A percentile compares a stretch with the other conserved stretches of the same genome.
These are phyloP conservation scores for Epinotia bilunana DNA, from an alignment of 2,888 invertebrate species.

Conservation along the genomic window DNA sequence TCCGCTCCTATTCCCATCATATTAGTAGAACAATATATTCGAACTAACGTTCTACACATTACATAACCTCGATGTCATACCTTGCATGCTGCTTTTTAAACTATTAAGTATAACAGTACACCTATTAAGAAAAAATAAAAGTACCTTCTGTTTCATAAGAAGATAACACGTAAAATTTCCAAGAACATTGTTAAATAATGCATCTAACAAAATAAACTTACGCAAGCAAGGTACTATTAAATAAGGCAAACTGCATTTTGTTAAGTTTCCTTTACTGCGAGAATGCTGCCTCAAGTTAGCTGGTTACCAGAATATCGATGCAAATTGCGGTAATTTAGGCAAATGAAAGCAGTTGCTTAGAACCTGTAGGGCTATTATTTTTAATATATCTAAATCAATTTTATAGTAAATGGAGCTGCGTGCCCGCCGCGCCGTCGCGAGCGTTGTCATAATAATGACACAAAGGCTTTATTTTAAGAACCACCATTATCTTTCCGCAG, in stretches of 20 bases:
- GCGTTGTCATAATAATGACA: slow-evolving; percentile 68
- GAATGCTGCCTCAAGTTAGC: background rate
- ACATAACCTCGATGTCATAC: background rate
- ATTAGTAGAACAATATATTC: slow-evolving; percentile 22
- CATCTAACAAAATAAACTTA: background rate
- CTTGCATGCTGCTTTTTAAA: slow-evolving; percentile 6
- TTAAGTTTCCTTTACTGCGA: background rate
- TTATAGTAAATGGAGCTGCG: slow-evolving; percentile 38
- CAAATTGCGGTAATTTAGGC: background rate
- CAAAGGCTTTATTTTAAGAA: slow-evolving; percentile 76
- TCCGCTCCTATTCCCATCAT: slow-evolving; percentile 30
- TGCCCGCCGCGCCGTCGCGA: slow-evolving; percentile 46
- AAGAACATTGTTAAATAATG: background rate
- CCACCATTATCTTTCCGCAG: slow-evolving; percentile 69
- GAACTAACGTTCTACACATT: slow-evolving; percentile 33
- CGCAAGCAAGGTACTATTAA: background rate
- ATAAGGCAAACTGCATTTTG: background rate
- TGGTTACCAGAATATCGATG: background rate
- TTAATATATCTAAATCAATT: slow-evolving; percentile 37
- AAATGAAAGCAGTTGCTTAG: background rate
- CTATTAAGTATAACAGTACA: background rate
- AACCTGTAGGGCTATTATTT: slow-evolving; percentile 23
- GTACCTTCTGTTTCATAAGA: too few species aligned
- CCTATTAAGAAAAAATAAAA: too few species aligned
- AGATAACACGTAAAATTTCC: too few species aligned